These are phyloP conservation scores for Trigoniulus corallinus DNA, from an alignment of 1,140 invertebrate genomes.

Conservation along the genomic window DNA sequence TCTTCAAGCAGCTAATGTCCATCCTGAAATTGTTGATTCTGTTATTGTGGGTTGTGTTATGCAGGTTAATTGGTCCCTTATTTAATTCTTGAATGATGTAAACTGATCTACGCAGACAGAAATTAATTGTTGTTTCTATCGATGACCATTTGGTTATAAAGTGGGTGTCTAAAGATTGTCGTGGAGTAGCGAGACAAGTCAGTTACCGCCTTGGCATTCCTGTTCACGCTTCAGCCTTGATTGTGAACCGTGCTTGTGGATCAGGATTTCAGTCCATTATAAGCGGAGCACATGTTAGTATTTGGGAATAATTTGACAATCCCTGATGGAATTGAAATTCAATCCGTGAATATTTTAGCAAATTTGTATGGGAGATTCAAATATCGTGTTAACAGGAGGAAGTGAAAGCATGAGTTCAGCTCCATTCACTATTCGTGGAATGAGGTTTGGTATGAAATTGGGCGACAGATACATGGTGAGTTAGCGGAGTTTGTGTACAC, in stretches of 20 bases:
- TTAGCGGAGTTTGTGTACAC: too few species aligned
- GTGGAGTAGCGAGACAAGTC: conserved; percentile 73
- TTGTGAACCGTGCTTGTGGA: conserved; percentile 80
- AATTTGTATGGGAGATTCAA: conserved; percentile 66
- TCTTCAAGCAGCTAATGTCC: conserved; percentile 52
- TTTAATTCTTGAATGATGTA: background rate
- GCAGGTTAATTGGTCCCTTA: background rate
- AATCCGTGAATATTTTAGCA: conserved; percentile 38
- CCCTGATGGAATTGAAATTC: background rate
- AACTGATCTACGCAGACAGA: background rate
- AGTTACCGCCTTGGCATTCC: conserved; percentile 68
- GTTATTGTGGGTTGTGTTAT: conserved; percentile 83
- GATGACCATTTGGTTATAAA: background rate
- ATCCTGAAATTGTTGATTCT: conserved; percentile 63
- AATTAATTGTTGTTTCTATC: background rate
- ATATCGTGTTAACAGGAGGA: conserved; percentile 79
- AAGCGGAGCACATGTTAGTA: conserved; percentile 73
- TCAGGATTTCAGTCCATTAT: conserved; percentile 91
- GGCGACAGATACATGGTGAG: conserved; percentile 45
- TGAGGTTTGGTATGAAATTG: conserved; percentile 75
- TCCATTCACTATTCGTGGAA: conserved; percentile 72
- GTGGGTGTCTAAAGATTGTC: conserved; percentile 42
- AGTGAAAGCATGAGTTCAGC: conserved; percentile 89
- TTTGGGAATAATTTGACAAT: too few species aligned
- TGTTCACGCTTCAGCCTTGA: conserved; percentile 56